phyloP scores from a whole-genome alignment of 2,113 vertebrate species.

The Gymnocephalus cernua region DNA sequence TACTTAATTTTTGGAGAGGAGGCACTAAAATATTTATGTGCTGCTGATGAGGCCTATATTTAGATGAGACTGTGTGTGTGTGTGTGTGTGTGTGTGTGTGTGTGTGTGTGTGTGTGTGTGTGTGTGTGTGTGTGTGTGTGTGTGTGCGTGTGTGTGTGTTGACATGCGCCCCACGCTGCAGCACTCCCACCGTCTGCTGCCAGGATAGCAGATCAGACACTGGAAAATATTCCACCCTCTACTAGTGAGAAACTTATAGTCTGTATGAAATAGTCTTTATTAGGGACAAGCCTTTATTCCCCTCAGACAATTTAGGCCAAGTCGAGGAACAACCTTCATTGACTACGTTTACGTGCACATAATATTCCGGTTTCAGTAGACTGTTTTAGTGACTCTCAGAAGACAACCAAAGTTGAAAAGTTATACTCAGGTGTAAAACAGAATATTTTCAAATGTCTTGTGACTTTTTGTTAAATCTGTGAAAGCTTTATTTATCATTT shows the following conservation, averaged over 20 bases:
- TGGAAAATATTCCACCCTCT: not conserved
- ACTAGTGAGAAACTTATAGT: not conserved
- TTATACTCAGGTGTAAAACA: not conserved
- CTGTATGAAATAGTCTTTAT: not conserved
- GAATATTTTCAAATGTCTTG: not conserved
- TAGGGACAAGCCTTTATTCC: not conserved
- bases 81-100: constrained; percentile 7
- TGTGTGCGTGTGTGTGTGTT: constrained; percentile 9
- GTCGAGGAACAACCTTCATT: too few species aligned
- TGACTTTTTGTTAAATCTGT: not conserved
- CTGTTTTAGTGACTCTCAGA: not conserved
- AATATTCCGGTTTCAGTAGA: too few species aligned
- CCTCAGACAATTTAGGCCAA: too few species aligned
- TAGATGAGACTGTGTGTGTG: constrained; percentile 61
- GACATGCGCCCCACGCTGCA: constrained; percentile 43
- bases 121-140: constrained; percentile 28
- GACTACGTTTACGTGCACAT: too few species aligned
- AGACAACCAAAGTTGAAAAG: not conserved
- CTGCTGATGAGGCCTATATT: constrained; percentile 76
- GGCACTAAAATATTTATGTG: constrained; percentile 83
- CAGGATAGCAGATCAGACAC: constrained; percentile 28
- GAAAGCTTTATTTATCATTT: not conserved
- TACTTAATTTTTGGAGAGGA: constrained; percentile 58
- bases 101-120: constrained; percentile 24
- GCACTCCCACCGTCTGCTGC: constrained; percentile 32